These are phyloP conservation scores for Artemia sp. DNA, from an alignment of 2,888 invertebrate species.

Conservation along the genomic window DNA sequence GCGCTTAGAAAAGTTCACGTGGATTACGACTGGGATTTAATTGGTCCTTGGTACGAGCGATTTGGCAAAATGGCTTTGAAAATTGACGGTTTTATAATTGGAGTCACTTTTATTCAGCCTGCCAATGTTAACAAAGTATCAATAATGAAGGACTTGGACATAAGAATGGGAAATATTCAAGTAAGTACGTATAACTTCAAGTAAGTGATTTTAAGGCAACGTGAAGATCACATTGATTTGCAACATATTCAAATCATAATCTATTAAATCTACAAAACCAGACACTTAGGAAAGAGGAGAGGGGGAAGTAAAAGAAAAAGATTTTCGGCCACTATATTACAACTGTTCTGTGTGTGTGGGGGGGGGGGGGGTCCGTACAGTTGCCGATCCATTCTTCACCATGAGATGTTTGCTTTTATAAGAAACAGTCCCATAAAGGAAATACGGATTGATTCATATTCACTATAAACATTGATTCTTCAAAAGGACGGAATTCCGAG, in stretches of 20 bases:
- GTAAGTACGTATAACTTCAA: slow-evolving; percentile 16
- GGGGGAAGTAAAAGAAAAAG: neutral
- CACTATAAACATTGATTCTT: too few relatives aligned
- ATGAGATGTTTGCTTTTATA: too few relatives aligned
- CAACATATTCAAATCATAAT: neutral
- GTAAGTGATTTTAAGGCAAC: neutral
- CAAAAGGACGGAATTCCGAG: too few relatives aligned
- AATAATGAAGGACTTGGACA: slow-evolving; percentile 39
- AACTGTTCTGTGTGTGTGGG: neutral
- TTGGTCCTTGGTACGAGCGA: slow-evolving; percentile 34
- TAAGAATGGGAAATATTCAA: slow-evolving; percentile 22
- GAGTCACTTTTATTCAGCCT: slow-evolving; percentile 56
- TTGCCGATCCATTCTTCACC: neutral
- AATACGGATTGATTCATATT: too few relatives aligned
- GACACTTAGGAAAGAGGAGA: neutral
- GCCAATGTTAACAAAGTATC: slow-evolving; percentile 57
- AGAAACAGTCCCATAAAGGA: too few relatives aligned
- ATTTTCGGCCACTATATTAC: neutral
- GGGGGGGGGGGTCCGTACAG: neutral
- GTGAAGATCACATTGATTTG: neutral
- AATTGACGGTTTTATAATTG: slow-evolving; percentile 50
- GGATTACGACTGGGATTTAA: slow-evolving; percentile 57
- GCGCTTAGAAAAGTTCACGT: slow-evolving; percentile 34
- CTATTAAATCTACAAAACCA: neutral
- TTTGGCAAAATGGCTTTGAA: slow-evolving; percentile 26